Evolutionary conservation across 2,113 vertebrate genomes (phyloP).

Genomic region (Pheucticus melanocephalus): DNA sequence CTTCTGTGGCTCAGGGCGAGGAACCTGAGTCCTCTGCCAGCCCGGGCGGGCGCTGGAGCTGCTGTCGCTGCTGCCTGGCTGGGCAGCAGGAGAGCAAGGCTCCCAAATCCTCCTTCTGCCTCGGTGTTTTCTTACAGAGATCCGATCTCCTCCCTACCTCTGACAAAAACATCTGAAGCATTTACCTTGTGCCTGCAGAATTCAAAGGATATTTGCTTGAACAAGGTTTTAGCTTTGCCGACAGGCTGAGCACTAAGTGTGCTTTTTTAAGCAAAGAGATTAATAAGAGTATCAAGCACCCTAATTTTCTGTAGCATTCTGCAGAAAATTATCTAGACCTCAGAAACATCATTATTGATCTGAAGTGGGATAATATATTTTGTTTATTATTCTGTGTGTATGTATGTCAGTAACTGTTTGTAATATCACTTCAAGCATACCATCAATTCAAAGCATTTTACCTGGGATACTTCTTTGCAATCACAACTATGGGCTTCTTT

Average conservation of each 20-base stretch:
- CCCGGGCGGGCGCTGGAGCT: neutral
- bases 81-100: neutral
- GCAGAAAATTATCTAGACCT: neutral
- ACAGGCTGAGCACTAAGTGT: neutral
- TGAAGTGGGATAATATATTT: neutral
- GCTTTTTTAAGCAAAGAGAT: neutral
- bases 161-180: neutral
- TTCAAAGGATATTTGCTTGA: neutral
- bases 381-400: neutral
- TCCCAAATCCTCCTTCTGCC: neutral
- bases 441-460: neutral
- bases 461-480: neutral
- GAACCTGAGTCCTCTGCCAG: conserved; percentile 22
- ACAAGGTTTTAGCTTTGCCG: neutral
- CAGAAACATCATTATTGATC: neutral
- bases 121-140: neutral
- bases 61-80: neutral
- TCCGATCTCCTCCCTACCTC: neutral
- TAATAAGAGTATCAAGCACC: neutral
- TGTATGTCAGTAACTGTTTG: neutral
- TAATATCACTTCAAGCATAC: neutral
- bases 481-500: neutral
- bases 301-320: neutral
- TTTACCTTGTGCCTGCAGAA: neutral
- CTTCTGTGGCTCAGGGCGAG: conserved; percentile 28